phyloP scores from a whole-genome alignment of 1,140 invertebrate species.

The Trichoplusia ni region DNA sequence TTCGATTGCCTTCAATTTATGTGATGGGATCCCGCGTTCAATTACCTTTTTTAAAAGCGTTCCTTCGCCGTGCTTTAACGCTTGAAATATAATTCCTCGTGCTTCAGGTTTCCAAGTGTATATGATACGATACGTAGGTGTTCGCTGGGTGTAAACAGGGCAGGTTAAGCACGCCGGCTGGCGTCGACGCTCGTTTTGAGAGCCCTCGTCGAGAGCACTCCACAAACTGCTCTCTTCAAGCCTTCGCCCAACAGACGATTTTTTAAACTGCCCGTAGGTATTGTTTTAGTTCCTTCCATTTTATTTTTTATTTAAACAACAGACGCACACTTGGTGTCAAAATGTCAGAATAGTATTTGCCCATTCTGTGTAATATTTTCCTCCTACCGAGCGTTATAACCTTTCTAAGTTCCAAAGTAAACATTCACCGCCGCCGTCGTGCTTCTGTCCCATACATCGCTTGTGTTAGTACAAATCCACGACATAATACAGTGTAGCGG shows the following conservation, averaged over 20 bases:
- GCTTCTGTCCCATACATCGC: slow-evolving; percentile 55
- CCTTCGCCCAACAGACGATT: slow-evolving; percentile 44
- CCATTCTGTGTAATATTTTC: slow-evolving; percentile 46
- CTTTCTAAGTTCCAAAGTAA: slow-evolving; percentile 66
- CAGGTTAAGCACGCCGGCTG: slow-evolving; percentile 48
- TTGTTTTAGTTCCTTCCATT: slow-evolving; percentile 43
- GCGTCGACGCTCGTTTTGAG: slow-evolving; percentile 55
- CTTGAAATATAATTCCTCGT: slow-evolving; percentile 20
- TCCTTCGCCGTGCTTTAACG: neutral
- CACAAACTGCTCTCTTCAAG: slow-evolving; percentile 67
- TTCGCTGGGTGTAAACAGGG: slow-evolving; percentile 63
- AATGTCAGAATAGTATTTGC: slow-evolving; percentile 45
- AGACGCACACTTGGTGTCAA: slow-evolving; percentile 33
- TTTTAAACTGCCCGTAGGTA: slow-evolving; percentile 41
- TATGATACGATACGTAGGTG: slow-evolving; percentile 40
- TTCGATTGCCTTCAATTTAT: slow-evolving; percentile 68
- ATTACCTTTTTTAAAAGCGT: slow-evolving; percentile 52
- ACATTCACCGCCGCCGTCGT: slow-evolving; percentile 42
- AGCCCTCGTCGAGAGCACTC: slow-evolving; percentile 58
- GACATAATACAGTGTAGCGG: slow-evolving; percentile 63
- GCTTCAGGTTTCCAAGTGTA: slow-evolving; percentile 32
- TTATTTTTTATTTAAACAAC: slow-evolving; percentile 35
- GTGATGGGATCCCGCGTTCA: slow-evolving; percentile 46
- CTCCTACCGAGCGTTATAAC: slow-evolving; percentile 48
- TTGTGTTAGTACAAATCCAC: slow-evolving; percentile 66